Base-by-base conservation (phyloP, 2,113 vertebrate species). In the Apteryx mantelli region DNA sequence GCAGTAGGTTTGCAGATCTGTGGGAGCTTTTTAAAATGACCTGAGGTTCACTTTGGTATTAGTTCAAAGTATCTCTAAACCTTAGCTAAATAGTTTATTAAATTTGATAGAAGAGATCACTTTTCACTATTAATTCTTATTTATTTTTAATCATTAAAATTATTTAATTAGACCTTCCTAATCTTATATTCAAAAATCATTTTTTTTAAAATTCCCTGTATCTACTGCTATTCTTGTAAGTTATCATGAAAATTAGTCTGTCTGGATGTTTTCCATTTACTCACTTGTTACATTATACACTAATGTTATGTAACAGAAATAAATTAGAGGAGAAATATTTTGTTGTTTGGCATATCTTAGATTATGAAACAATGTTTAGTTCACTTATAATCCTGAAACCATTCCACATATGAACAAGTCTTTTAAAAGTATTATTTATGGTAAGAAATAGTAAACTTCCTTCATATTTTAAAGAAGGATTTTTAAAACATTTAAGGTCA, bases 361-460 rank as follows among this genome's bases (percentile, higher is more conserved):
- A 11, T 91, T 91, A 84, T 56, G 79, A 91, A 93, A 81, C 64
- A 66, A 22, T 73, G 52, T 73, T 93, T 93, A 63, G 32, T 85
- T 80, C 56, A 44, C 44, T 76, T 76, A 52, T 79, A 91, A 77
- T 50, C 38, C 75, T 63, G 75, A 71, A 38, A 50, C 40, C 19
- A 36, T 88, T 91, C 84, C 80, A 91, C 21, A 5, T 24, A 46
- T 7, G n/a, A 77, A 20, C 66, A 36, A 77, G 77, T 68, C 40
- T 81, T 85, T 55, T 34, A 73, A 44, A 85, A 38, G 19, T 66
- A 50, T 91, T 68, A 38, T 85, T 85, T 77, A 38, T 56, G 22
- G 75, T 73, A 85, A 88, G n/a, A 15, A 76, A 66, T 15, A 30
- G 26, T 42, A 53, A 36, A 73, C n/a, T 85, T 84, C 74, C 68